phyloP scores from a whole-genome alignment of 1,140 invertebrate genomes.

The Triops longicaudatus region DNA sequence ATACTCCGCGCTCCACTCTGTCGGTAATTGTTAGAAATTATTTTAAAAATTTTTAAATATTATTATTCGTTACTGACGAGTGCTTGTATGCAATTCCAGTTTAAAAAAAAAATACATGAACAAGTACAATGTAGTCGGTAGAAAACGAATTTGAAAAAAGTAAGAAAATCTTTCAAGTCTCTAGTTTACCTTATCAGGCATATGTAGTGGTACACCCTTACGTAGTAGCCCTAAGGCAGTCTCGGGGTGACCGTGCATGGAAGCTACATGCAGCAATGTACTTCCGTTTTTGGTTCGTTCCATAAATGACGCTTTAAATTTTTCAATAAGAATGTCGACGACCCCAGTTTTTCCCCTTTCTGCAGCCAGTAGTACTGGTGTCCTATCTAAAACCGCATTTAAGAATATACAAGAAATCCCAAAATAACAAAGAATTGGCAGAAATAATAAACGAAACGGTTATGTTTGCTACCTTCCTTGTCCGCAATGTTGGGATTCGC shows the following conservation, averaged over 20 bases:
- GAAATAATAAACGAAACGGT: conserved; percentile 22
- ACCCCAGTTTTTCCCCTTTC: conserved; percentile 91
- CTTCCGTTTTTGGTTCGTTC: conserved; percentile 94
- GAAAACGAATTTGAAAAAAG: too few relatives aligned
- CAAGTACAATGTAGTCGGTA: too few relatives aligned
- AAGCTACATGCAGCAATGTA: conserved; percentile 96
- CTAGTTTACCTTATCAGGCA: conserved; percentile 87
- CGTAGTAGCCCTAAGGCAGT: conserved; percentile 98
- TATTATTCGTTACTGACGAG: neutral
- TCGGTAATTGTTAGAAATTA: neutral
- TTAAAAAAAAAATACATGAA: too few relatives aligned
- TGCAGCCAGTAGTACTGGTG: conserved; percentile 93
- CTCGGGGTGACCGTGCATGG: conserved; percentile 90
- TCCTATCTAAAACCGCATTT: conserved; percentile 60
- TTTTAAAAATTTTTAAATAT: neutral
- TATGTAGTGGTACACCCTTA: conserved; percentile 97
- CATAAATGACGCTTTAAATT: conserved; percentile 92
- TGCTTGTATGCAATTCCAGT: too few relatives aligned
- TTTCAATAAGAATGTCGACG: conserved; percentile 93
- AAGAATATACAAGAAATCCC: conserved; percentile 27
- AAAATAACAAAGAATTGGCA: conserved; percentile 17
- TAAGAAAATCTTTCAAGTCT: neutral
- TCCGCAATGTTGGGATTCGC: conserved; percentile 89
- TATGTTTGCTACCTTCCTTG: conserved; percentile 57
- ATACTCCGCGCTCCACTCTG: conserved; percentile 80